phyloP scores from a whole-genome alignment of 2,797 vertebrate genomes.

The Helostoma temminkii region DNA sequence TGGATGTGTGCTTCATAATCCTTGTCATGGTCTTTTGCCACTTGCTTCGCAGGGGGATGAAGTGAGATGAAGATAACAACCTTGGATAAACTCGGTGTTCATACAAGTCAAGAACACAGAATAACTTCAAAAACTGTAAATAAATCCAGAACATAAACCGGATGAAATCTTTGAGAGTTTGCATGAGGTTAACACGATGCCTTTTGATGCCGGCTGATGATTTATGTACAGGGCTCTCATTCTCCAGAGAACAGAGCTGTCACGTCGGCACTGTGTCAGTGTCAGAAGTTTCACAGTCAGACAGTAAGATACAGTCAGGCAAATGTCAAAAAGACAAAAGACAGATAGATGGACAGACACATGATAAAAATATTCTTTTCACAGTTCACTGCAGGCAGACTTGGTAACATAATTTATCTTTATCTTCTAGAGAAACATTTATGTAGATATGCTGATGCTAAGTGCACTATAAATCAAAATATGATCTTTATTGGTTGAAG shows the following conservation, averaged over 20 bases:
- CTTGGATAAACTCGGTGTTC: neutral
- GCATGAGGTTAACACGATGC: constrained; percentile 30
- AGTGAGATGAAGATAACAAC: constrained; percentile 17
- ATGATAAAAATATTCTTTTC: constrained; percentile 16
- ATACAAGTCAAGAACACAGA: neutral
- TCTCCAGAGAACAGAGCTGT: constrained; percentile 47
- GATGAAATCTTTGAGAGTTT: constrained; percentile 2
- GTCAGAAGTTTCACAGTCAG: constrained; percentile 40
- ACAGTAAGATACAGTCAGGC: constrained; percentile 24
- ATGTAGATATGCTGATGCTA: constrained; percentile 14
- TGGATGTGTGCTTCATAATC: constrained; percentile 56
- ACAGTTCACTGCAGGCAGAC: neutral
- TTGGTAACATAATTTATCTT: constrained; percentile 17
- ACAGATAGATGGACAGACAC: constrained; percentile 1
- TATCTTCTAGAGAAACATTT: constrained; percentile 20
- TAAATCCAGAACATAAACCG: neutral
- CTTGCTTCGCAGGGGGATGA: neutral
- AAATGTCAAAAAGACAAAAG: constrained; percentile 15
- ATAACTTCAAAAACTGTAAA: neutral
- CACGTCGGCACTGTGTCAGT: constrained; percentile 48
- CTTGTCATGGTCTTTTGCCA: constrained; percentile 15
- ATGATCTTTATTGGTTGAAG: constrained; percentile 22
- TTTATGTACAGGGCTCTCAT: constrained; percentile 57
- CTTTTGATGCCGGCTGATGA: constrained; percentile 53
- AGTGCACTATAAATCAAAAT: constrained; percentile 32